These are phyloP conservation scores for Elanoides forficatus DNA, from an alignment of 2,113 vertebrate genomes.

Conservation along the genomic window DNA sequence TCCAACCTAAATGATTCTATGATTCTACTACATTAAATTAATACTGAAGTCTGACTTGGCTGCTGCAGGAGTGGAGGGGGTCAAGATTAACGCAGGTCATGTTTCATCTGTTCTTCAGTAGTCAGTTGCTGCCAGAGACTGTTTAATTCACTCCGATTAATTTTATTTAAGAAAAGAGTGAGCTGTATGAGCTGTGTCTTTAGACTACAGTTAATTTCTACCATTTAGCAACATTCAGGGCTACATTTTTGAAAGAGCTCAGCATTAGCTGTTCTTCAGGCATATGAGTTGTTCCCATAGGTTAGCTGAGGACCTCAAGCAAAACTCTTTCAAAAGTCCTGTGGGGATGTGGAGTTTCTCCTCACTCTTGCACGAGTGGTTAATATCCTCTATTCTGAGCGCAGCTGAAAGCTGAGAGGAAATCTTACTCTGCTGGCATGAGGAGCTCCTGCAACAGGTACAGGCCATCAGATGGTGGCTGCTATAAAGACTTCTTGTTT, in stretches of 20 bases:
- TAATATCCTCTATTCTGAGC: background rate
- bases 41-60: background rate
- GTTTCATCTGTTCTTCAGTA: background rate
- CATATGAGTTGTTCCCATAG: rapidly evolving
- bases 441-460: background rate
- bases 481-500: background rate
- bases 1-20: no score
- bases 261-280: background rate
- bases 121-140: background rate
- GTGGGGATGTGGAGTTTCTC: background rate
- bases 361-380: background rate
- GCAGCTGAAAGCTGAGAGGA: background rate
- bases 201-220: background rate
- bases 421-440: background rate
- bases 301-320: background rate
- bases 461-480: background rate
- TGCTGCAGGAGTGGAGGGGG: background rate
- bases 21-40: background rate
- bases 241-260: background rate
- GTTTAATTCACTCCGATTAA: background rate
- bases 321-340: background rate
- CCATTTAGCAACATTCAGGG: background rate
- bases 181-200: background rate
- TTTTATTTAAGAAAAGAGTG: background rate
- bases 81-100: background rate